Base-by-base conservation (phyloP, 1,140 invertebrate genomes). In the Meloidogyne hapla region DNA sequence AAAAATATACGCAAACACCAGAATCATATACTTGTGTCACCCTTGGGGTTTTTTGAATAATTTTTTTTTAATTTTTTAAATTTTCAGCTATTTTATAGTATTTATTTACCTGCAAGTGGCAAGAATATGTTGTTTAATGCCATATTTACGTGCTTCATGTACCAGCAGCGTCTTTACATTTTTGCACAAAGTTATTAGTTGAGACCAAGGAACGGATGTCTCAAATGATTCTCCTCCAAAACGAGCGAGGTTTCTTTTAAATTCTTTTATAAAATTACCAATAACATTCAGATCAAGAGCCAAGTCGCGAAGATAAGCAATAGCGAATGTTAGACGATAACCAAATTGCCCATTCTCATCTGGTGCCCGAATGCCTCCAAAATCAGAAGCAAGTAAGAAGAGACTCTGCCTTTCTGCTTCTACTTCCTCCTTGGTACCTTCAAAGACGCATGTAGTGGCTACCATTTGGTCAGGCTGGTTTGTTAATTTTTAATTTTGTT, bases 1-100 rank as follows among this genome's bases (percentile, higher is more conserved):
- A 99, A 88, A 99, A 98, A 87, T 99, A 99, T 69, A 98, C 92
- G 87, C 95, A 97, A 82, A 95, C 95, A 0, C 96, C 96, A 2
- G 92, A 92, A 87, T 99, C 96, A 85, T 99, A 96, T 1, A 94
- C 95, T 89, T 99, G 96, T 6, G 95, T 98, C 0, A 98, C 92
- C 8, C 96, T 83, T 48, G 48, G 26, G 15, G 28, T 25, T 33
- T 62, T 15, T 66, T 21, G 1, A 15, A 10, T 5, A 10, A 65
- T 65, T 26, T 65, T 26, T 6, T 65, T 64, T 64, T 23, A 26
- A 23, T 64, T 6, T 25, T 33, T 40, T 78, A 1, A 77, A 26
- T 38, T 75, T 79, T 25, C 2, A 12, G 33, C 26, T 26, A 68
- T 64, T 15, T 28, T 12, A 10, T 12, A 40, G 25, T 23, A 45